Conservation (phyloP, 92 coral and sea anemone species). For the Epizoanthus ramosus region DNA sequence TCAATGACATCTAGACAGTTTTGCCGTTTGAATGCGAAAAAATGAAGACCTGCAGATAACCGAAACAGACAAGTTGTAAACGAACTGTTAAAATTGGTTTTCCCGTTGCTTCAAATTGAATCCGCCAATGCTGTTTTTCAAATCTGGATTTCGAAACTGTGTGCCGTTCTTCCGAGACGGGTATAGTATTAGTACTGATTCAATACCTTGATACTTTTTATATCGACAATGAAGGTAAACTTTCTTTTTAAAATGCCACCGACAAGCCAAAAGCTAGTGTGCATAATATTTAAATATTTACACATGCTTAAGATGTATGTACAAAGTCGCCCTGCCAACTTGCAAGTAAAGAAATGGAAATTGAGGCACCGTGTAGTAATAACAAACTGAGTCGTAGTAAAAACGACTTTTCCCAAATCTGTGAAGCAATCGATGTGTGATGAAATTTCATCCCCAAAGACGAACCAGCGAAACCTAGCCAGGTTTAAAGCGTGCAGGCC, state of each 20-base stretch:
- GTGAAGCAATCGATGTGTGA: conserved; percentile 15
- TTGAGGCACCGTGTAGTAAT: conserved; percentile 9
- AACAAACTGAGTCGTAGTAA: conserved; percentile 28
- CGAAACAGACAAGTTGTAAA: conserved; percentile 20
- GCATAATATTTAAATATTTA: conserved; percentile 96
- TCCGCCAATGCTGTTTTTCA: conserved; percentile 1
- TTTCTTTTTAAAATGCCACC: conserved; percentile 49
- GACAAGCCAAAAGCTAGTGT: conserved; percentile 43
- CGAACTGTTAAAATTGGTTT: conserved; percentile 30
- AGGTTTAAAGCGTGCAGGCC: conserved; percentile 40
- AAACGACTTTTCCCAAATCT: conserved; percentile 21
- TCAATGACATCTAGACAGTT: conserved; percentile 23
- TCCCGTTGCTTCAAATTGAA: conserved; percentile 12
- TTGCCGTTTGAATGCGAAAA: conserved; percentile 12
- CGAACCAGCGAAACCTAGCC: conserved; percentile 28
- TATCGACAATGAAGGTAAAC: conserved; percentile 33
- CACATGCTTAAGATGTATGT: conserved; percentile 72
- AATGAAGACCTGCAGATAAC: conserved; percentile 12
- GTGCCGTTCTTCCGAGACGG: background rate
- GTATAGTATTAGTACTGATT: background rate
- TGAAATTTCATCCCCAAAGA: conserved; percentile 17
- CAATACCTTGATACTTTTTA: background rate
- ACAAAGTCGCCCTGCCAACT: conserved; percentile 68
- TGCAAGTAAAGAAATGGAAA: conserved; percentile 43
- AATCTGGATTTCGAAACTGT: background rate